A percentile compares a stretch with the other conserved stretches of the same genome.
These are phyloP conservation scores for Odontamblyopus lacepedii DNA, from an alignment of 2,797 vertebrate species.

Conservation along the genomic window DNA sequence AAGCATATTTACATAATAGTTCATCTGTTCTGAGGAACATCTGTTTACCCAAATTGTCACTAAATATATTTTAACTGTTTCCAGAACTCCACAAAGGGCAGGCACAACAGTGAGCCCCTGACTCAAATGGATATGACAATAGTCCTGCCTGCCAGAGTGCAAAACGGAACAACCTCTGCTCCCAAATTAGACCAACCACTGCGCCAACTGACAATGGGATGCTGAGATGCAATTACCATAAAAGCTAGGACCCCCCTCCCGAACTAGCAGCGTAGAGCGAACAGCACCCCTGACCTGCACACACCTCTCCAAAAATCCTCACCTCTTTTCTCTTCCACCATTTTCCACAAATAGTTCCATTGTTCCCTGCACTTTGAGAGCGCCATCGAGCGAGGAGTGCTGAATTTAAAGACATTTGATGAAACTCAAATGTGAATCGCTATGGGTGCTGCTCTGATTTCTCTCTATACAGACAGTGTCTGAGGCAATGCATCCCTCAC, in stretches of 20 bases:
- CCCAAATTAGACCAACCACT: constrained; percentile 64
- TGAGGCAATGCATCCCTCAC: constrained; percentile 28
- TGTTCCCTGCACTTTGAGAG: constrained; percentile 51
- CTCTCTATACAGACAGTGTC: constrained; percentile 28
- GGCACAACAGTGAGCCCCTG: constrained; percentile 36
- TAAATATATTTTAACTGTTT: constrained; percentile 30
- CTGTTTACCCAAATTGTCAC: constrained; percentile 40
- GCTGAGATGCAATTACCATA: constrained; percentile 74
- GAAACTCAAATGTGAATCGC: constrained; percentile 57
- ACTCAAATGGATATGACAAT: constrained; percentile 54
- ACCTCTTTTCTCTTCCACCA: constrained; percentile 39
- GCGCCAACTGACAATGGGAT: constrained; percentile 65
- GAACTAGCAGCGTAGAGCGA: constrained; percentile 31
- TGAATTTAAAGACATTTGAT: constrained; percentile 67
- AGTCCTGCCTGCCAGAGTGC: constrained; percentile 42
- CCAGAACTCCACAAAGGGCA: constrained; percentile 39
- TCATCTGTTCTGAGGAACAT: constrained; percentile 6
- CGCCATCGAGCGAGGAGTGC: constrained; percentile 26
- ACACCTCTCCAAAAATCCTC: constrained; percentile 42
- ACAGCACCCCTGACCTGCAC: constrained; percentile 46
- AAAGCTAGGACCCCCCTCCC: constrained; percentile 56
- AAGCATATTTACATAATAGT: constrained; percentile 11
- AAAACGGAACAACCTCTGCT: constrained; percentile 59
- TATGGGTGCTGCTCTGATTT: constrained; percentile 24
- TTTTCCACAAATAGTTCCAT: constrained; percentile 54